Conservation (phyloP, 1,140 invertebrate genomes). For the Palaemon carinicauda region DNA sequence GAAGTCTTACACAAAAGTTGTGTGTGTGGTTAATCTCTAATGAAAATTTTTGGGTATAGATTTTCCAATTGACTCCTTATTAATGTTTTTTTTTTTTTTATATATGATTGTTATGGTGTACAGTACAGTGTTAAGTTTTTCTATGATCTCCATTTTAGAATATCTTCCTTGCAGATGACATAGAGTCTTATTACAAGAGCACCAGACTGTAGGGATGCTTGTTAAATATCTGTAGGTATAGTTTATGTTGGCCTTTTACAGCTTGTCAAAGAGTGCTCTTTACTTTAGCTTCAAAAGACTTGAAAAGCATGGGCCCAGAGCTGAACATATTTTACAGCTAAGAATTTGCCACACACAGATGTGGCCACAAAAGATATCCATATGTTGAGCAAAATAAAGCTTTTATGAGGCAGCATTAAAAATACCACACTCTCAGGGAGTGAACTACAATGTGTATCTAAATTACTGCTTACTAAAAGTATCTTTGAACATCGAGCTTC, state of each 20-base stretch:
- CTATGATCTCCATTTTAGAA: neutral
- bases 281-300: too few species aligned
- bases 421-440: too few species aligned
- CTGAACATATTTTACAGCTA: too few species aligned
- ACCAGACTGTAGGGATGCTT: constrained; percentile 37
- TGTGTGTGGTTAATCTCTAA: constrained; percentile 34
- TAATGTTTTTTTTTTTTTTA: neutral
- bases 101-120: neutral
- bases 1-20: constrained; percentile 30
- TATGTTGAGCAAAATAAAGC: too few species aligned
- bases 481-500: too few species aligned
- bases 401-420: too few species aligned
- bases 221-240: constrained; percentile 19
- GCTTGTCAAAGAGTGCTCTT: neutral
- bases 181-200: constrained; percentile 10
- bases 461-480: too few species aligned
- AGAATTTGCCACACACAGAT: too few species aligned
- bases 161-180: constrained; percentile 35
- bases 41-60: neutral
- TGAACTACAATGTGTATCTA: too few species aligned
- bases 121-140: too few species aligned
- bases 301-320: too few species aligned
- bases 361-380: too few species aligned
- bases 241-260: constrained; percentile 10
- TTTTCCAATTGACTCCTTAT: neutral